A percentile compares a stretch with the other conserved stretches of the same genome.
These are phyloP conservation scores for Apostichopus japonicus DNA, from an alignment of 35 echinoderm and acorn worm species.

Conservation along the genomic window DNA sequence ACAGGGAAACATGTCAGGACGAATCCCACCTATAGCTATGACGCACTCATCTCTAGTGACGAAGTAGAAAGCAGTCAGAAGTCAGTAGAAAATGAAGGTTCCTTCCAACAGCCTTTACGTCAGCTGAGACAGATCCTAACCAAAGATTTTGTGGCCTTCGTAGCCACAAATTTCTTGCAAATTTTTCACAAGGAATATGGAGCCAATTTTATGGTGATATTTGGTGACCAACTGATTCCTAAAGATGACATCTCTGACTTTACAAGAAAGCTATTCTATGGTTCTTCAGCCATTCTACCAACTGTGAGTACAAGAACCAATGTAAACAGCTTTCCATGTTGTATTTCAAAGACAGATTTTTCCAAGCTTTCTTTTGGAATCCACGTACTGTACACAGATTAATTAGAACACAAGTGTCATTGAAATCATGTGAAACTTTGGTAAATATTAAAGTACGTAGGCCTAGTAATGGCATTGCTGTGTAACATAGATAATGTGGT, in stretches of 20 bases:
- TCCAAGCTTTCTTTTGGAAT: too few relatives aligned
- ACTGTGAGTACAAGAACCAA: slow-evolving; percentile 62
- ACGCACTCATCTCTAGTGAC: not conserved
- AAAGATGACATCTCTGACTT: slow-evolving; percentile 51
- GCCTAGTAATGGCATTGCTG: too few relatives aligned
- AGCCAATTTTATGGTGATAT: slow-evolving; percentile 79
- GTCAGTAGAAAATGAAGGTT: not conserved
- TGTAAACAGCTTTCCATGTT: not conserved
- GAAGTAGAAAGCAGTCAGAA: not conserved
- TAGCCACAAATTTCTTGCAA: slow-evolving; percentile 84
- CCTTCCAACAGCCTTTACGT: not conserved
- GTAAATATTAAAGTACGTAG: too few relatives aligned
- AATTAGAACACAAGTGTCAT: too few relatives aligned
- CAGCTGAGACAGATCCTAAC: slow-evolving; percentile 81
- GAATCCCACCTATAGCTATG: slow-evolving; percentile 36
- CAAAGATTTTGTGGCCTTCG: slow-evolving; percentile 83
- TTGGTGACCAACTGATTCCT: slow-evolving; percentile 88
- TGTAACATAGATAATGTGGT: too few relatives aligned
- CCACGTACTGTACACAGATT: too few relatives aligned
- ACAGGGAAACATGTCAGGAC: slow-evolving; percentile 75
- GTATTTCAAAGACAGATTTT: too few relatives aligned
- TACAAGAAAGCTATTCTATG: slow-evolving; percentile 73
- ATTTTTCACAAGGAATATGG: slow-evolving; percentile 78
- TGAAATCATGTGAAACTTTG: too few relatives aligned
- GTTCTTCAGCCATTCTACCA: slow-evolving; percentile 81